phyloP scores from a whole-genome alignment of 2,888 invertebrate species.

The Agriopis marginaria region DNA sequence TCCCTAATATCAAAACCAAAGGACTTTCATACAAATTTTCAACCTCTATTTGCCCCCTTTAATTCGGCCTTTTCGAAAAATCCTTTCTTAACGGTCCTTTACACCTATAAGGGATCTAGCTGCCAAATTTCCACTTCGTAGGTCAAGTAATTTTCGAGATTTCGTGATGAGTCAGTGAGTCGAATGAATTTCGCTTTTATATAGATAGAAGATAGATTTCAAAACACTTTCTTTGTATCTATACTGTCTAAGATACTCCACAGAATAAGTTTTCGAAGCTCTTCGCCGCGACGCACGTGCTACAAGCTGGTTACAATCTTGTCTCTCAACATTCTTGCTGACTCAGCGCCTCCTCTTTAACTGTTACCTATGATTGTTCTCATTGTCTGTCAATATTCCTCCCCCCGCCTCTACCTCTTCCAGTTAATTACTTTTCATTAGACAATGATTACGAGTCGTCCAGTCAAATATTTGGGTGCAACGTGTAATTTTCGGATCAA shows the following conservation, averaged over 20 bases:
- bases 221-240: not conserved
- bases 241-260: constrained; percentile 4
- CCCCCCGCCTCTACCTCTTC: constrained; percentile 41
- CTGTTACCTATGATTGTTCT: constrained; percentile 82
- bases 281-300: constrained; percentile 59
- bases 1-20: no score
- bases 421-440: constrained; percentile 86
- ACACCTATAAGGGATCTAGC: no score
- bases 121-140: no score
- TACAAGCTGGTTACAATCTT: constrained; percentile 69
- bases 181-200: no score
- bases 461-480: constrained; percentile 48
- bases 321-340: constrained; percentile 75
- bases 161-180: no score
- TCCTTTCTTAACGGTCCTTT: no score
- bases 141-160: not conserved
- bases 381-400: constrained; percentile 78
- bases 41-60: no score
- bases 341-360: constrained; percentile 82
- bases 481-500: constrained; percentile 48
- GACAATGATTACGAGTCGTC: constrained; percentile 51
- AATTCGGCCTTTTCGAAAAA: no score
- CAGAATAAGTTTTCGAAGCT: constrained; percentile 24
- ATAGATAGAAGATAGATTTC: not conserved
- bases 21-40: no score